Base-by-base conservation (phyloP, 2,888 invertebrate genomes). In the Ferdinandea cuprea region DNA sequence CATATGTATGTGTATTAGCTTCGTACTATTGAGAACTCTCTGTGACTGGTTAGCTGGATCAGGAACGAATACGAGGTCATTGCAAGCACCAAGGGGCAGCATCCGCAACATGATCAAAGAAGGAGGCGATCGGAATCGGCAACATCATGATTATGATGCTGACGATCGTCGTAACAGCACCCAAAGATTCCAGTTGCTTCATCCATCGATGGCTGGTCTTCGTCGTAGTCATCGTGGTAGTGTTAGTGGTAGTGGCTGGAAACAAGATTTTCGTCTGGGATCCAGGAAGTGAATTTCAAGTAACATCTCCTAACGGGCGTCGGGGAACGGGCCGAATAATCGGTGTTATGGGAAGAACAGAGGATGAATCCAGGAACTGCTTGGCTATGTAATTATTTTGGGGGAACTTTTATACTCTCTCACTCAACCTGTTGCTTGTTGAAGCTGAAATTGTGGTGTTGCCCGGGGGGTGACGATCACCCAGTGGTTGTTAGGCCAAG, bases 261-360 rank as follows among this genome's bases (percentile, higher is more conserved):
- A 83, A 83, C 83, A 30, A 83, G 83, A 78, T 83, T 83, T 72
- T 78, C 61, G 83, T 83, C 83, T 83, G 83, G 83, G 83, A 78
- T 83, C 83, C 83, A 83, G 83, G 83, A 83, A 83, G 83, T 83
- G 78, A 83, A 83, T 83, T 78, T 83, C 44, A 78, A 83, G 72
- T 73, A 78, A 72, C 78, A 72, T 83, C 52, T 61, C 44, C 44
- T 56, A 73, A 63, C 78, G 78, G 83, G 68, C 48, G 66, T 58
- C 72, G 48, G 50, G 46, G 63, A 63, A 37, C 35, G 69, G 40
- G 44, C 44, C 25, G 32, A 30, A n/a, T 21, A 48, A 37, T 65
- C 58, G 58, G 44, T 76, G 71, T 76, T 76, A 76, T 63, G 63
- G 65, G 71, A 78, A 78, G 72, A 83, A 83, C 77, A 68, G 68